These are phyloP conservation scores for Heteronetta atricapilla DNA, from an alignment of 2,113 vertebrate species.

Conservation along the genomic window DNA sequence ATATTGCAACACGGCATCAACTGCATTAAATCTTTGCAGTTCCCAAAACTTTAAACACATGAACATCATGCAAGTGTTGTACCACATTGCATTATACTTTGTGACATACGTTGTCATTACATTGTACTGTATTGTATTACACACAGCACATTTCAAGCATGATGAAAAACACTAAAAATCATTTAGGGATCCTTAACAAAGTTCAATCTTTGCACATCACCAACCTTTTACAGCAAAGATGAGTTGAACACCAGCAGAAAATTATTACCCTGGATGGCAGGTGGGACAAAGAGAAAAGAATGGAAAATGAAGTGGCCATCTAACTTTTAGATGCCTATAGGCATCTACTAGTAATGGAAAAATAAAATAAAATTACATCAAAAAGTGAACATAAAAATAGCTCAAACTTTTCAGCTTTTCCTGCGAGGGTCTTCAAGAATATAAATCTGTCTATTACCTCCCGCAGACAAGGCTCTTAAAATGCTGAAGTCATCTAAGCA, in stretches of 20 bases:
- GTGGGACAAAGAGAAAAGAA: neutral
- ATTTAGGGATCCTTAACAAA: neutral
- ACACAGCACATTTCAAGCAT: neutral
- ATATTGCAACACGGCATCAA: neutral
- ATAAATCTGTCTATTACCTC: neutral
- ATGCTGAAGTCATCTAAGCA: neutral
- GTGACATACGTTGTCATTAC: neutral
- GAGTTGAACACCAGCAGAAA: neutral
- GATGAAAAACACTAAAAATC: neutral
- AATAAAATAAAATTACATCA: neutral
- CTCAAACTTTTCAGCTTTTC: neutral
- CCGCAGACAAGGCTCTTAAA: neutral
- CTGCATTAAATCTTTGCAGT: neutral
- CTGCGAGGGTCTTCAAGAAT: neutral
- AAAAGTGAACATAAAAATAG: neutral
- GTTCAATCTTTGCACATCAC: accelerated
- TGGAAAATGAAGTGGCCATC: neutral
- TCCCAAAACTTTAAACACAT: neutral
- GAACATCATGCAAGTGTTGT: neutral
- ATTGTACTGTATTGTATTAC: neutral
- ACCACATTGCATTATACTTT: neutral
- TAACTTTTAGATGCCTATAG: neutral
- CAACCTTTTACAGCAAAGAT: neutral
- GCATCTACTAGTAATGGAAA: neutral
- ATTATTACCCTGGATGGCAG: neutral